phyloP scores from a whole-genome alignment of 2,888 invertebrate species.

The Tipula unca region DNA sequence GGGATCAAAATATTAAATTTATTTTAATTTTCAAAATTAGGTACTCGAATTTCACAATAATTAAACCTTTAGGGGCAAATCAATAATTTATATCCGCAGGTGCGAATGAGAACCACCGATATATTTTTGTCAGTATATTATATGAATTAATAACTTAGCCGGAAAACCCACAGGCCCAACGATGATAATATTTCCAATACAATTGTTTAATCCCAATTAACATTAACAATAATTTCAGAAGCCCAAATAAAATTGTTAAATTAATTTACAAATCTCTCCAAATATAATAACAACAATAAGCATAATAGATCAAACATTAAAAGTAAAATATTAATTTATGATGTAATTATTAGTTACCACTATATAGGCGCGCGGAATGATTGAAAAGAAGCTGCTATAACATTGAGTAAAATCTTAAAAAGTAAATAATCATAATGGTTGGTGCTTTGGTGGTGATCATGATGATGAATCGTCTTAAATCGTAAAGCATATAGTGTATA shows the following conservation, averaged over 20 bases:
- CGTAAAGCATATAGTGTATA: not conserved
- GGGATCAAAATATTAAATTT: too few relatives aligned
- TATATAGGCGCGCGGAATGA: not conserved
- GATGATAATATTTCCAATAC: too few relatives aligned
- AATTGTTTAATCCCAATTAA: not conserved
- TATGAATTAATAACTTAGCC: too few relatives aligned
- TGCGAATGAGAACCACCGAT: too few relatives aligned
- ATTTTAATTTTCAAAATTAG: too few relatives aligned
- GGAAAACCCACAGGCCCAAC: too few relatives aligned
- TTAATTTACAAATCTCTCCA: not conserved
- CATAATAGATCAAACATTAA: not conserved
- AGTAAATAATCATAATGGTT: conserved; percentile 8
- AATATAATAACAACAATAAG: not conserved
- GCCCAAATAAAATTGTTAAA: not conserved
- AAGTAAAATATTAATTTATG: not conserved
- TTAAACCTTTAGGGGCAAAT: too few relatives aligned
- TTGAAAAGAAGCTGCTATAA: not conserved
- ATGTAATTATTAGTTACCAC: conserved; percentile 14
- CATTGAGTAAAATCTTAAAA: not conserved
- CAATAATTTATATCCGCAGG: too few relatives aligned
- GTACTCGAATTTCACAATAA: too few relatives aligned
- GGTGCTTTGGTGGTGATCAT: not conserved
- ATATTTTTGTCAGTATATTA: too few relatives aligned
- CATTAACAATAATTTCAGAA: not conserved
- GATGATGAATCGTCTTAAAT: conserved; percentile 2